Conservation (phyloP, 2,113 vertebrate genomes). For the Amblyornis subalaris region DNA sequence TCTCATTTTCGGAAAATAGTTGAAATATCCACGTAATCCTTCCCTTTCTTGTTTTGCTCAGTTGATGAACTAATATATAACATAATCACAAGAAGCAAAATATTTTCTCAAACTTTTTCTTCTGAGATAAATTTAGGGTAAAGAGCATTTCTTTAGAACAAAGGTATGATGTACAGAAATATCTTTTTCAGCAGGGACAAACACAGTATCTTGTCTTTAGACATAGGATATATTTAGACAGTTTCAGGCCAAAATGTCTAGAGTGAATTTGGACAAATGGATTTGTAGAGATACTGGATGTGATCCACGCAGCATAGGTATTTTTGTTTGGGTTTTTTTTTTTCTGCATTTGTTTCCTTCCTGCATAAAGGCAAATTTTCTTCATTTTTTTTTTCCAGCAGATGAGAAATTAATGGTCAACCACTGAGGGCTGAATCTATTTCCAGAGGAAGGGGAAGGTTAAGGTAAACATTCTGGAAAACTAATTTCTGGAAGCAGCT, state of each 20-base stretch:
- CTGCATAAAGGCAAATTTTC: not conserved
- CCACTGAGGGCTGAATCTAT: not conserved
- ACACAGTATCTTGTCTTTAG: not conserved
- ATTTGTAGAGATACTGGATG: not conserved
- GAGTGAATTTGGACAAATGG: not conserved
- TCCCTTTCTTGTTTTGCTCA: not conserved
- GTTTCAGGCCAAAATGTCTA: conserved; percentile 38
- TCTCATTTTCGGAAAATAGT: not conserved
- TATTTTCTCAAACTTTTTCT: not conserved
- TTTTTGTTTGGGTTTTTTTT: not conserved
- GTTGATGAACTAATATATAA: not conserved
- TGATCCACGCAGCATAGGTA: not conserved
- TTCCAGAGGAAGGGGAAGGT: not conserved
- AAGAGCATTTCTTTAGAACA: not conserved
- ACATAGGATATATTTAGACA: conserved; percentile 1
- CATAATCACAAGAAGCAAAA: not conserved
- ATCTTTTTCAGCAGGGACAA: not conserved
- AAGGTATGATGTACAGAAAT: not conserved
- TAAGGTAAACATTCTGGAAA: not conserved
- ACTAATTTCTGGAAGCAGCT: not conserved
- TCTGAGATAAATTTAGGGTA: not conserved
- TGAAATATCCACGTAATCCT: not conserved
- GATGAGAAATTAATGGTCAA: not conserved
- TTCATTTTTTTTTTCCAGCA: not conserved
- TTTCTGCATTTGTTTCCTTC: not conserved